These are phyloP conservation scores for Epinephelus cyanopodus DNA, from an alignment of 2,113 vertebrate genomes.

Conservation along the genomic window DNA sequence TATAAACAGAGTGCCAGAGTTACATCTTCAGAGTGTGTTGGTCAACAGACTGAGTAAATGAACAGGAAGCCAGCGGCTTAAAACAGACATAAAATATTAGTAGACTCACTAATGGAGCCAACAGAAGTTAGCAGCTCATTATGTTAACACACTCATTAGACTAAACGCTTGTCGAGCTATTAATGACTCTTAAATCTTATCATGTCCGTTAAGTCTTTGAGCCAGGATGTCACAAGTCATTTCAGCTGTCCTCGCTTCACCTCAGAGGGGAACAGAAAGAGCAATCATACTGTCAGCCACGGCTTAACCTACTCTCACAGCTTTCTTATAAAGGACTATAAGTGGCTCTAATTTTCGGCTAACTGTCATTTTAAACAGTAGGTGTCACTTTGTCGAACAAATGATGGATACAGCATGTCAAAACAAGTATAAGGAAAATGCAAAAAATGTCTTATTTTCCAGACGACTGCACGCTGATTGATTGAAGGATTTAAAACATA, in stretches of 20 bases:
- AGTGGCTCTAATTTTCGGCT: background rate
- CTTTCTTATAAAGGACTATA: background rate
- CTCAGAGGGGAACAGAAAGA: background rate
- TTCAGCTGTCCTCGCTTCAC: background rate
- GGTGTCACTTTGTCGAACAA: background rate
- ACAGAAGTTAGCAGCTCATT: slow-evolving; percentile 27
- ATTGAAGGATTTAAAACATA: background rate
- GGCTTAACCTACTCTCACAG: background rate
- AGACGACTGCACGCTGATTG: background rate
- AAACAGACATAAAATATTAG: background rate
- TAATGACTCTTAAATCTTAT: slow-evolving; percentile 8
- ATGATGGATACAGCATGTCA: background rate
- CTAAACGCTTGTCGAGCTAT: slow-evolving; percentile 3
- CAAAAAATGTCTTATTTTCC: background rate
- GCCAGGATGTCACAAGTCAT: background rate
- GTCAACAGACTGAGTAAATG: background rate
- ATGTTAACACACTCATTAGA: slow-evolving; percentile 28
- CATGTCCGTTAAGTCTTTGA: background rate
- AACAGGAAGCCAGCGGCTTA: background rate
- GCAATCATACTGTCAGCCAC: slow-evolving; percentile 12
- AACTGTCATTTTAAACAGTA: background rate
- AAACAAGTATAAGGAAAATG: background rate
- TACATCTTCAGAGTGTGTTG: background rate
- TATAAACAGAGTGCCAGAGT: background rate
- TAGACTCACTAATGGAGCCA: background rate